A percentile compares a stretch with the other conserved stretches of the same genome.
phyloP scores from a whole-genome alignment of 92 coral and sea anemone genomes.

The Zoanthus solanderi region DNA sequence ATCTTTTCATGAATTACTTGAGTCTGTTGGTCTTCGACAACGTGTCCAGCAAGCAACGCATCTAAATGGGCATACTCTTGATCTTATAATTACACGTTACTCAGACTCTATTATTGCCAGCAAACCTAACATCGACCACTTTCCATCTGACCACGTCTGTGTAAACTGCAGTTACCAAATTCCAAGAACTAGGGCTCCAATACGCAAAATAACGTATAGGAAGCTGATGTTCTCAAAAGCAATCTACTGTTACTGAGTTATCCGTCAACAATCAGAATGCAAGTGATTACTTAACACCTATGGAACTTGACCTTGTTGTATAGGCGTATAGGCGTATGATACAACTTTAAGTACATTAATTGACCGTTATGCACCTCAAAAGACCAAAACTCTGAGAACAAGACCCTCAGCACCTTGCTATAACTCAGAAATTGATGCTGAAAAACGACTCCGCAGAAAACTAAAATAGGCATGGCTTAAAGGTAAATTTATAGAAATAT shows the following conservation, averaged over 20 bases:
- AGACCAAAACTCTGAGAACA: conserved; percentile 16
- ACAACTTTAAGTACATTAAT: background rate
- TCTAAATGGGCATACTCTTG: conserved; percentile 47
- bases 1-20: conserved; percentile 45
- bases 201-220: background rate
- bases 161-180: background rate
- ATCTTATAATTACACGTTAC: background rate
- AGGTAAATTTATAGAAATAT: conserved; percentile 4
- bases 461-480: conserved; percentile 15
- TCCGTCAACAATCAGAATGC: background rate
- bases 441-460: conserved; percentile 3
- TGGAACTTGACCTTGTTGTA: background rate
- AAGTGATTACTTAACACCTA: background rate
- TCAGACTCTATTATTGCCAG: conserved; percentile 8
- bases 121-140: background rate
- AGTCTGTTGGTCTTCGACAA: conserved; percentile 43
- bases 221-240: background rate
- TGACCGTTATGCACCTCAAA: conserved; percentile 5
- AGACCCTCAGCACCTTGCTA: conserved; percentile 24
- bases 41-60: conserved; percentile 62
- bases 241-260: background rate
- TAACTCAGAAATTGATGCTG: conserved; percentile 4
- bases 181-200: background rate
- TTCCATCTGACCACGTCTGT: background rate
- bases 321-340: background rate